Evolutionary conservation across 2,797 vertebrate genomes (phyloP).

Genomic region (Cossypha dichroa): DNA sequence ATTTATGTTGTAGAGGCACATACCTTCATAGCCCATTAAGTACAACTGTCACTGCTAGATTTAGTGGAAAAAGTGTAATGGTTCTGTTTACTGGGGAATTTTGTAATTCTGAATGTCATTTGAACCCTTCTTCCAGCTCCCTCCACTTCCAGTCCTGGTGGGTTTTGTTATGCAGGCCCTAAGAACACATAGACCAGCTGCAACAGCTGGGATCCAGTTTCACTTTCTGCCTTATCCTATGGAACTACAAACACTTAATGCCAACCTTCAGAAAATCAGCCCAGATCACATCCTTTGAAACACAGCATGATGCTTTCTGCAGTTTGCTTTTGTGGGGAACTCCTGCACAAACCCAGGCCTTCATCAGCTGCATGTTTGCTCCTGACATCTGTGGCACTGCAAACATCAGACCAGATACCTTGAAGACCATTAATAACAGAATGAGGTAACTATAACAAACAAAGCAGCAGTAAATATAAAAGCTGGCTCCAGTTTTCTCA

Average conservation of each 20-base stretch:
- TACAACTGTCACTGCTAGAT: neutral
- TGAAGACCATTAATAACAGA: neutral
- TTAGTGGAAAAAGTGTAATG: neutral
- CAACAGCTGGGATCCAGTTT: neutral
- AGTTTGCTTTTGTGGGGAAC: neutral
- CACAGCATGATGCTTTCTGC: neutral
- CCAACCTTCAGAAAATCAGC: neutral
- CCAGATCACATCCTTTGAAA: neutral
- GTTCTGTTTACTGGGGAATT: neutral
- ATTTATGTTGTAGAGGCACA: neutral
- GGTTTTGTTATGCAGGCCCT: neutral
- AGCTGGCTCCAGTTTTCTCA: neutral
- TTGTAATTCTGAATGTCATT: neutral
- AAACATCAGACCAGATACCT: neutral
- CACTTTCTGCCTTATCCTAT: neutral
- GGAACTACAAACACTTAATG: neutral
- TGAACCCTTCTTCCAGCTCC: neutral
- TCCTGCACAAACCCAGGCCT: neutral
- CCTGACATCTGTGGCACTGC: neutral
- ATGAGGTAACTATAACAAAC: neutral
- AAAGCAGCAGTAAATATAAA: neutral
- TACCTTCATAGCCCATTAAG: neutral
- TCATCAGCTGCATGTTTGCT: neutral
- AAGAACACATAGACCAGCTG: neutral
- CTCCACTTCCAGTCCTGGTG: neutral